Percentiles rank a stretch among this genome's conserved stretches.
Conservation (phyloP, 2,888 invertebrate genomes). For the Eledona agricola region DNA sequence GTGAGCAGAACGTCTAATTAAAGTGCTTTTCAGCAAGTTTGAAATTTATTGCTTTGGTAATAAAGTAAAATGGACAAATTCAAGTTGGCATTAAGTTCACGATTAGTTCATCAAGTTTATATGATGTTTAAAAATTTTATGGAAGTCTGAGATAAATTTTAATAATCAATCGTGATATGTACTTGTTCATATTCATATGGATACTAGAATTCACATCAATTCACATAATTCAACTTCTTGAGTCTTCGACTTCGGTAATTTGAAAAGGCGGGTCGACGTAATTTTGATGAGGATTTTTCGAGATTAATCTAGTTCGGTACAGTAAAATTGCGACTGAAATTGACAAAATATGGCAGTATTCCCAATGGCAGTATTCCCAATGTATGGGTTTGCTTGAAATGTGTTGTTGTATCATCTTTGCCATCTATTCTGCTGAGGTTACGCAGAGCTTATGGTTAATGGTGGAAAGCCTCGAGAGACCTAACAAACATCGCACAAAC, state of each 20-base stretch:
- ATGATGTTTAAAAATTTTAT: slow-evolving; percentile 17
- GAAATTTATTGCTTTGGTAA: slow-evolving; percentile 22
- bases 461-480: slow-evolving; percentile 23
- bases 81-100: slow-evolving; percentile 17
- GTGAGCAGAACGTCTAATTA: slow-evolving; percentile 23
- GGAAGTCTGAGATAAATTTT: slow-evolving; percentile 4
- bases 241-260: too few relatives aligned
- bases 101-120: slow-evolving; percentile 20
- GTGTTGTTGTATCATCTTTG: slow-evolving; percentile 21
- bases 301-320: too few relatives aligned
- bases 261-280: too few relatives aligned
- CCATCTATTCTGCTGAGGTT: slow-evolving; percentile 24
- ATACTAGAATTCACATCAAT: too few relatives aligned
- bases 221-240: too few relatives aligned
- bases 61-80: slow-evolving; percentile 27
- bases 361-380: slow-evolving; percentile 21
- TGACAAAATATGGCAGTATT: slow-evolving; percentile 5
- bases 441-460: slow-evolving; percentile 14
- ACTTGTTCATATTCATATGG: too few relatives aligned
- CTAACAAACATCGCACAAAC: slow-evolving; percentile 20
- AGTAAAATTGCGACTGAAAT: too few relatives aligned
- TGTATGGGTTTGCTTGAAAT: slow-evolving; percentile 9
- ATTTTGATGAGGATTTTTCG: too few relatives aligned
- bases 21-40: slow-evolving; percentile 25
- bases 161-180: too few relatives aligned